Evolutionary conservation across 2,888 invertebrate species (phyloP), one percentile per base, ranked within the genome.

Genomic region (Sericinus montela): DNA sequence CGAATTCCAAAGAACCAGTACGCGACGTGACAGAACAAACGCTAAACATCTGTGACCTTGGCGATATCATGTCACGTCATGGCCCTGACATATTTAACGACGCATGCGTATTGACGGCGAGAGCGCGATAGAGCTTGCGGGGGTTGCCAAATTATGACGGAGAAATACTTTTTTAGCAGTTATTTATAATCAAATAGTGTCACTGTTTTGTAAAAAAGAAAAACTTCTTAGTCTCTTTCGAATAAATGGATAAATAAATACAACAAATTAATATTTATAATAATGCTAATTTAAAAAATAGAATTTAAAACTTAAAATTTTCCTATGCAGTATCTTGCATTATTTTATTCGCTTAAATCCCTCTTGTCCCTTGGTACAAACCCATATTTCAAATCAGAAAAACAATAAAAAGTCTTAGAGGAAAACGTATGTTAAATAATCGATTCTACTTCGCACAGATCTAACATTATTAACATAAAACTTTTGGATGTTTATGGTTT

Each of bases 261-360:
- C 2, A 19, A 19, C 19, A 2, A 19, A 19, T 19, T 19, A 19
- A 19, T n/a, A 19, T 19, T 19, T 2, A 19, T 19, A 19, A 2
- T 2, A 2, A 3, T 19, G 19, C 19, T 19, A 19, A 19, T 19
- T 19, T 19, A 19, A n/a, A n/a, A n/a, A n/a, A n/a, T n/a, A n/a
- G n/a, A n/a, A n/a, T n/a, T n/a, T n/a, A n/a, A n/a, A 19, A 19
- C 5, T 3, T 5, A 5, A 5, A 5, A 1, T 7, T 25, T 66
- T 91, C 91, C 80, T 91, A 89, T 62, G 91, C 91, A 2, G 91
- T 59, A 54, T 90, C 91, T 59, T 90, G 89, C 75, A 91, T 85
- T 16, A 91, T 85, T n/a, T n/a, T n/a, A n/a, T n/a, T n/a, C n/a
- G n/a, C n/a, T n/a, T n/a, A n/a, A n/a, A n/a, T n/a, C n/a, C n/a